phyloP scores from a whole-genome alignment of 1,140 invertebrate genomes.

The Psilanteris sp. region DNA sequence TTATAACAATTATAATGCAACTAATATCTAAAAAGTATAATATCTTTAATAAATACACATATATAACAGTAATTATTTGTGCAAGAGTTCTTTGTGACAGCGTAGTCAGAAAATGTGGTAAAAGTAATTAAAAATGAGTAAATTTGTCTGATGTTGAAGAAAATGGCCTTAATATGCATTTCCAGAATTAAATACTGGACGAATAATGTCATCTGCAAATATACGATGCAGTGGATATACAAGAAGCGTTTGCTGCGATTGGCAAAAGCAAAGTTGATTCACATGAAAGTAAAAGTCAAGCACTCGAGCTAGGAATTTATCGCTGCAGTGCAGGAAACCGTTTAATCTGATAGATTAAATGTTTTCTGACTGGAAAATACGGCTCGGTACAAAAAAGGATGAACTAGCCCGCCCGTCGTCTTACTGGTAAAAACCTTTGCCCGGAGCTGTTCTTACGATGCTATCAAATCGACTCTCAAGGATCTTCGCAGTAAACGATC shows the following conservation, averaged over 20 bases:
- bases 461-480: slow-evolving; percentile 54
- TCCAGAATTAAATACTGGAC: too few species aligned
- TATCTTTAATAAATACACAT: too few species aligned
- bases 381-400: slow-evolving; percentile 54
- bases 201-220: slow-evolving; percentile 33
- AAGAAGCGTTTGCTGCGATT: slow-evolving; percentile 33
- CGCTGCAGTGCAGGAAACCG: slow-evolving; percentile 33
- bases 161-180: too few species aligned
- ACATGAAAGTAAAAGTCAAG: slow-evolving; percentile 19
- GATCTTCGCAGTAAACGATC: slow-evolving; percentile 44
- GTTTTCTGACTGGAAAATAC: slow-evolving; percentile 62
- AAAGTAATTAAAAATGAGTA: too few species aligned
- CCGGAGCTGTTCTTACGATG: slow-evolving; percentile 47
- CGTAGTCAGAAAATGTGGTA: too few species aligned
- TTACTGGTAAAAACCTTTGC: slow-evolving; percentile 45
- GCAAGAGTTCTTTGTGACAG: too few species aligned
- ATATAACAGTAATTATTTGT: too few species aligned
- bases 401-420: slow-evolving; percentile 40
- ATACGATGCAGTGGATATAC: slow-evolving; percentile 9
- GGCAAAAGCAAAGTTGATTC: slow-evolving; percentile 25
- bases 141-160: too few species aligned
- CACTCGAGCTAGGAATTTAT: slow-evolving; percentile 23
- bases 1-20: too few species aligned
- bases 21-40: too few species aligned
- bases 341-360: slow-evolving; percentile 65